Percentiles rank a stretch among this genome's conserved stretches.
Evolutionary conservation across 2,888 invertebrate genomes (phyloP).

Genomic region (Acanthacorydalis orientalis): DNA sequence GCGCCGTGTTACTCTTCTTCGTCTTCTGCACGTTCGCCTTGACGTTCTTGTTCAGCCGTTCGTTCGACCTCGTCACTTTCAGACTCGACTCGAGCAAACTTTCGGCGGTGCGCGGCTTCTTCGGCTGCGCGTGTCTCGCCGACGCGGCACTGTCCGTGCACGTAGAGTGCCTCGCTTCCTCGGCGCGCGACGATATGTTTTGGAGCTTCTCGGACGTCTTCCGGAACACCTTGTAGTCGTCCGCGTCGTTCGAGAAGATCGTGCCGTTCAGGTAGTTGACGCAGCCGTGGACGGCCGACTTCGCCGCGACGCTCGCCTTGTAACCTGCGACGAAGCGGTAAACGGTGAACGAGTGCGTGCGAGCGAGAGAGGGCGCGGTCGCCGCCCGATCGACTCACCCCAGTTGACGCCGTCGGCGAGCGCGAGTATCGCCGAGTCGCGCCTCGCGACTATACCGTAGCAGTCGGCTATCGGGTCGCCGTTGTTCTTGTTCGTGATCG

Average conservation of each 20-base stretch:
- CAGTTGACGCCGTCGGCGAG: constrained; percentile 85
- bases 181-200: background rate
- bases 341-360: no score
- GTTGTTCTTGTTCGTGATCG: constrained; percentile 47
- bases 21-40: background rate
- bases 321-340: no score
- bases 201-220: background rate
- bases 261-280: constrained; percentile 66
- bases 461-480: constrained; percentile 81
- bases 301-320: constrained; percentile 67
- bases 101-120: constrained; percentile 3
- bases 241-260: constrained; percentile 28
- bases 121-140: background rate
- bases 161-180: background rate
- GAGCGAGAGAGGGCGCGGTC: no score
- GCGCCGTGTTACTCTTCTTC: background rate
- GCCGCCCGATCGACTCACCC: constrained; percentile 32
- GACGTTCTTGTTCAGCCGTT: background rate
- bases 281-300: constrained; percentile 72
- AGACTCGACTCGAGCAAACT: constrained; percentile 2
- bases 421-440: constrained; percentile 61
- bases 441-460: constrained; percentile 54
- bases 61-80: background rate
- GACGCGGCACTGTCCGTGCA: background rate
- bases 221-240: background rate